Evolutionary conservation across 1,140 invertebrate genomes (phyloP), one percentile per base, ranked within the genome.

Genomic region (Tribolium madens): DNA sequence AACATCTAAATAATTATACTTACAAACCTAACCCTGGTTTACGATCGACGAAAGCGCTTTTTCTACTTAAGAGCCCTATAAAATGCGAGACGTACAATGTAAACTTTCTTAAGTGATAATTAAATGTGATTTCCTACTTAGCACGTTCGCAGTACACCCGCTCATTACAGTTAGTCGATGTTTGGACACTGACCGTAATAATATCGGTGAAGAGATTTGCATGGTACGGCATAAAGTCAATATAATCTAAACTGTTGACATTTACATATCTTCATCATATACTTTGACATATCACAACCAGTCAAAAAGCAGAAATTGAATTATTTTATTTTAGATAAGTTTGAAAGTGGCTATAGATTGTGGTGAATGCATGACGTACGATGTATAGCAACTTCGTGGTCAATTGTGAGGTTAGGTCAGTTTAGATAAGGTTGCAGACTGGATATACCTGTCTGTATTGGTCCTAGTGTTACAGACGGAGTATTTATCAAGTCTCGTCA

Each of bases 61-160:
- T 64, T 64, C 57, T 42, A 33, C 57, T 64, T 64, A 64, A 64
- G 57, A 64, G 26, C 57, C 57, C 57, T 64, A 64, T 64, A 64
- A 64, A 64, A 64, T 64, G 57, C 26, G 57, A 36, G 21, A 64
- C 57, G 36, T 64, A 64, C 57, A 64, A 64, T 64, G 57, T 64
- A 64, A 64, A 64, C 57, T 64, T 33, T 64, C 57, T 64, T 64
- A 18, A 33, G 26, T 26, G 52, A 33, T 64, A 64, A 64, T 64
- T 64, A 64, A 64, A 64, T 64, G 57, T 64, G 57, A 64, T 64
- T 64, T 64, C 57, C 57, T 64, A 64, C 57, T 64, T 64, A 64
- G 26, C 57, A 64, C 57, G 57, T 64, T 64, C 57, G 57, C 57
- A 64, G 33, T 14, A 64, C 52, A 26, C 18, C 52, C 14, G 15